Evolutionary conservation across 1,140 invertebrate genomes (phyloP), one percentile per base, ranked within the genome.

Genomic region (Schmidtea mediterranea): DNA sequence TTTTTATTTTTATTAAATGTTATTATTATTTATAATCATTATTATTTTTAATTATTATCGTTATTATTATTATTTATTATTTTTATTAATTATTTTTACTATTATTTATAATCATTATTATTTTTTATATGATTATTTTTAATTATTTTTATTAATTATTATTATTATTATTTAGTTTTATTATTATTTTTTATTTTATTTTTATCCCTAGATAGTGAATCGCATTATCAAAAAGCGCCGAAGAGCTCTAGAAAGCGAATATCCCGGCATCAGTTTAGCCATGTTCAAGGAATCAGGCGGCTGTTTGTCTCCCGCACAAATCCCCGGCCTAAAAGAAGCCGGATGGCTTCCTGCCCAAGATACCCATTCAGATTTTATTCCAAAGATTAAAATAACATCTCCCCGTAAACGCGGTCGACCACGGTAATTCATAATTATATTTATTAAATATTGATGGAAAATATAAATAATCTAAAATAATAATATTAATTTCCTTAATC

Each of bases 81-180:
- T n/a, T n/a, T n/a, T n/a, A n/a, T 73, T 54, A 53, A 6, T 32
- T 22, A 48, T 39, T 41, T 37, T 43, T 10, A 21, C 49, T 16
- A 32, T 18, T 19, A 45, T 13, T 6, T 45, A 13, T 24, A 19
- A 21, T 8, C 15, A 45, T 19, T 45, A 12, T 21, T 8, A 9
- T 5, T 19, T 21, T 12, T 8, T 22, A 16, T 5, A 21, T 21
- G 6, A 6, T 22, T 13, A 21, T 22, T 5, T 12, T 21, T 24
- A 13, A 45, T 21, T 6, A 8, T 3, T 15, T 8, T 13, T 19
- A 32, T 18, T 19, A 45, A 6, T 6, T 45, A 13, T 24, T 45
- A 21, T 8, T 8, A 45, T 19, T 45, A 12, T 21, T 8, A 9
- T 5, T 19, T 21, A 21, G n/a, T n/a, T n/a, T n/a, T n/a, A n/a